phyloP scores from a whole-genome alignment of 2,888 invertebrate genomes.

The Cephus sareptanus region DNA sequence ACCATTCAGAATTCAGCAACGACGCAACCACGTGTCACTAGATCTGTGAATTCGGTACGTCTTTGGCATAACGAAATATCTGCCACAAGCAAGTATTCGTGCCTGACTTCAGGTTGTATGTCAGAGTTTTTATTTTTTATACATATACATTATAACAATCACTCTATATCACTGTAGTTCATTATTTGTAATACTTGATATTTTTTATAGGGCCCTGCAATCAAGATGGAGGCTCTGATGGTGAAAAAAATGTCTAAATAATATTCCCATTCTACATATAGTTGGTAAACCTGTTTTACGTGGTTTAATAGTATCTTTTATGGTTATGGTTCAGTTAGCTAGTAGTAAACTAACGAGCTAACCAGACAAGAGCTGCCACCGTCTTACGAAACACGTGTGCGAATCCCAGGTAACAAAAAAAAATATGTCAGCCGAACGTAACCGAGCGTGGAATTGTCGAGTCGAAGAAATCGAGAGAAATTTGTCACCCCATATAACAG shows the following conservation, averaged over 20 bases:
- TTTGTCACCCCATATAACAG: not conserved
- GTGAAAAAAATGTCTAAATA: too few species aligned
- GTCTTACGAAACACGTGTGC: not conserved
- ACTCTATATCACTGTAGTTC: too few species aligned
- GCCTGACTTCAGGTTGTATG: not conserved
- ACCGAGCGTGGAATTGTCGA: not conserved
- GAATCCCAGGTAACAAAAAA: not conserved
- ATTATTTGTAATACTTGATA: too few species aligned
- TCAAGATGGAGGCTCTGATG: too few species aligned
- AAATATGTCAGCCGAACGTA: not conserved
- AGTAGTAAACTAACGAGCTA: too few species aligned
- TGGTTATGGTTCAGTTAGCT: too few species aligned
- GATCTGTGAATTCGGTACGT: conserved; percentile 2
- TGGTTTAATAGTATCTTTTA: too few species aligned
- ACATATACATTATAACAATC: not conserved
- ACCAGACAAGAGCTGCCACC: too few species aligned
- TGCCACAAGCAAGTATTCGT: not conserved
- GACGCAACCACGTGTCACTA: not conserved
- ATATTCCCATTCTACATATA: too few species aligned
- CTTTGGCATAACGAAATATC: not conserved
- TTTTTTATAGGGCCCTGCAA: too few species aligned
- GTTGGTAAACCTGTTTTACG: too few species aligned
- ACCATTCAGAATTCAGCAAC: not conserved
- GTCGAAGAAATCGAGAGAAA: not conserved
- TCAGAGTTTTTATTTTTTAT: not conserved